Evolutionary conservation across 2,888 invertebrate genomes (phyloP), one percentile per base, ranked within the genome.

Genomic region (Neoaliturus tenellus): DNA sequence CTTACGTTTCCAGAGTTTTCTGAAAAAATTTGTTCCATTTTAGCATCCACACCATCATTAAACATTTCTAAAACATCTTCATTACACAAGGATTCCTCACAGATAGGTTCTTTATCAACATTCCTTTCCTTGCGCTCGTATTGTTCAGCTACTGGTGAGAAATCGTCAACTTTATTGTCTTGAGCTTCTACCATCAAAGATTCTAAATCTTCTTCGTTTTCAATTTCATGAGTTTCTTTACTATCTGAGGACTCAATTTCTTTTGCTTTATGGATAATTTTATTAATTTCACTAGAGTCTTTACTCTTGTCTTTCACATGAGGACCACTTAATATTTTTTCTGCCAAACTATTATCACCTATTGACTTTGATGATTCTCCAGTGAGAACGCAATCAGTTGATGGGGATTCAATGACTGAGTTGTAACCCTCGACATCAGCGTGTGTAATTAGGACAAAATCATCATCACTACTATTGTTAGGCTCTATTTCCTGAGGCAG

Each of bases 1-100:
- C 2, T 28, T 23, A 28, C 48, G 48, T 25, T 28, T 25, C 12
- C 44, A n/a, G 20, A 41, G 20, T 25, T 44, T 35, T 78, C 78
- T 33, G 35, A 55, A 33, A 78, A 78, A 6, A 78, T 78, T 78
- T 55, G 28, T 55, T 51, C 78, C 78, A 78, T 78, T 31, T 48
- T 78, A 10, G 78, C 78, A 78, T 78, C 78, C 1, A 78, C 78
- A 14, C 51, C 55, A 78, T 78, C 78, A 78, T 55, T 23, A 35
- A 55, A 78, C 5, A 4, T 12, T n/a, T 62, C 1, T 28, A 12
- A 3, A 12, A 28, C 12, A 51, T 20, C 51, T 3, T 20, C 51
- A 62, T 31, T 28, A 55, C 55, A 10, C 20, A n/a, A 0, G 28
- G 62, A 14, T 12, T 62, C 17, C 1, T 62, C 62, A 62, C 4